Evolutionary conservation across 2,888 invertebrate genomes (phyloP), one percentile per base, ranked within the genome.

Genomic region (Stegophylla sp.): DNA sequence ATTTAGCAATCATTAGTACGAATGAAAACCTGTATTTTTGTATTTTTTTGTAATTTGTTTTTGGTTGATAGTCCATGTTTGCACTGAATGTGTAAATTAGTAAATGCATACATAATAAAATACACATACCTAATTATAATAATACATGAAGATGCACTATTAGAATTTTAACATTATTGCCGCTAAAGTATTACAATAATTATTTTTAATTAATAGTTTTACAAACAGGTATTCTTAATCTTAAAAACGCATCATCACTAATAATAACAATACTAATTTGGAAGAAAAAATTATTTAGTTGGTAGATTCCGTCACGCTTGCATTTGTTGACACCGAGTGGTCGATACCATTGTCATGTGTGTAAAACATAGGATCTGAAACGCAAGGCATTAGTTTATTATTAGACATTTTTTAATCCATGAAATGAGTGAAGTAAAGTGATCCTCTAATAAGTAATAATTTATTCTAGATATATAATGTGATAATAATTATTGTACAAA

Each of bases 201-300:
- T 15, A 28, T 63, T 51, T 73, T 48, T 28, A 74, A 74, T 51
- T 1, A 26, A 43, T 75, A 41, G 12, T 51, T 64, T 64, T 41
- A 64, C 63, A 71, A 66, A 76, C 34, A 34, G 7, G 34, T 66
- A 66, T 76, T 53, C 64, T 76, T 64, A 66, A 53, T 43, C 13
- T 66, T 76, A 66, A 53, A 13, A 66, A 43, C 75, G 53, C 64
- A 53, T 76, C 51, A 76, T 51, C 64, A 76, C 51, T 76, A 76
- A 66, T 76, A 56, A 72, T 76, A 64, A 51, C 51, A 66, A 75
- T 64, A 66, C 64, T 66, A 66, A 43, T 66, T 75, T 75, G 51
- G 51, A 66, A 53, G 51, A 75, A 64, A 67, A 51, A 48, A 63
- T 74, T 61, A 1, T 63, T 63, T 20, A 75, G 48, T 64, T 75